Conservation (phyloP, 2,888 invertebrate species). For the Mesochorus sp. region DNA sequence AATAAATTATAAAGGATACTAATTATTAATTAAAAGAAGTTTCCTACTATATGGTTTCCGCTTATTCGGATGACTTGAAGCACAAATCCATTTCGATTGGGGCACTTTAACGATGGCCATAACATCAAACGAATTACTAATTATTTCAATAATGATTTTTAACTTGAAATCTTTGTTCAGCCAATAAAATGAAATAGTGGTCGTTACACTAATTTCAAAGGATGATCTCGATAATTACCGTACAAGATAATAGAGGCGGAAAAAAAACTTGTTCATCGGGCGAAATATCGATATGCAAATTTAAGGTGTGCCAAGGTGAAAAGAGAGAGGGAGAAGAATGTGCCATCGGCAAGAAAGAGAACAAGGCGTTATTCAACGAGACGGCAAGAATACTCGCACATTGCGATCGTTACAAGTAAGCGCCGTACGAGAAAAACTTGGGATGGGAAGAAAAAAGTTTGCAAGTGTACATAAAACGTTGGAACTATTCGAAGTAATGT, state of each 20-base stretch:
- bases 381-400: slow-evolving; percentile 15
- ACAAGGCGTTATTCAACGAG: background rate
- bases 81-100: too few species aligned
- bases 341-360: slow-evolving; percentile 35
- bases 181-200: background rate
- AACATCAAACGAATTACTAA: too few species aligned
- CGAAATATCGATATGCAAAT: slow-evolving; percentile 51
- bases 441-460: slow-evolving; percentile 18
- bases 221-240: slow-evolving; percentile 32
- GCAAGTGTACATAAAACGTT: background rate
- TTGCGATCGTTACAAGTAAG: slow-evolving; percentile 5
- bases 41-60: too few species aligned
- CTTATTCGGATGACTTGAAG: too few species aligned
- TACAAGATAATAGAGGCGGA: background rate
- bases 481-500: slow-evolving; percentile 21
- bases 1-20: too few species aligned
- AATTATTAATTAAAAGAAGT: too few species aligned
- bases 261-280: background rate
- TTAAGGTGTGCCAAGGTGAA: background rate
- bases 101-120: too few species aligned
- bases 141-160: too few species aligned
- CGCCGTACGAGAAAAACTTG: slow-evolving; percentile 19
- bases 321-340: slow-evolving; percentile 22
- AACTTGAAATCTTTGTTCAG: too few species aligned
- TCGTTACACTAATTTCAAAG: slow-evolving; percentile 23